These are phyloP conservation scores for Phyllostomus discolor DNA, from an alignment of 2,113 vertebrate species.

Conservation along the genomic window DNA sequence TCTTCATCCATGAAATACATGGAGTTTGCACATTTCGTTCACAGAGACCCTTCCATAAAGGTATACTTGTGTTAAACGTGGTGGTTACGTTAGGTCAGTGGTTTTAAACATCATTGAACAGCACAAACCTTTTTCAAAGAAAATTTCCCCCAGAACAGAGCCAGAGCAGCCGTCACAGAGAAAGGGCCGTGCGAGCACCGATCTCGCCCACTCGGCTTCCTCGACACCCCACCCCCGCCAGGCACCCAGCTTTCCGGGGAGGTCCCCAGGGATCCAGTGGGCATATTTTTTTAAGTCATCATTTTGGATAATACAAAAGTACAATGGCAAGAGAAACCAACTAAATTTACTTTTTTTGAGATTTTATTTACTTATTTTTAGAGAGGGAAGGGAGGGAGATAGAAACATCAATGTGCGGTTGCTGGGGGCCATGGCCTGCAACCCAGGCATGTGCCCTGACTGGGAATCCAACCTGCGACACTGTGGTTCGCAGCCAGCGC, in stretches of 20 bases:
- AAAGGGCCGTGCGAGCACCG: not conserved
- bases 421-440: too few relatives aligned
- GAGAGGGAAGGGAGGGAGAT: too few relatives aligned
- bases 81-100: conserved; percentile 10
- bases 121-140: not conserved
- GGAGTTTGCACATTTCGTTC: not conserved
- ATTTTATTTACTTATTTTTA: too few relatives aligned
- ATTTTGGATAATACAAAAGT: not conserved
- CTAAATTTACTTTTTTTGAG: not conserved
- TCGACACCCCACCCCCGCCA: not conserved
- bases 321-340: not conserved
- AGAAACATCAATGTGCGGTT: too few relatives aligned
- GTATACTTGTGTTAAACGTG: not conserved
- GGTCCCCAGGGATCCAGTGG: not conserved
- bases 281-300: not conserved
- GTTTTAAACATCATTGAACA: conserved; percentile 16
- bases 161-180: not conserved
- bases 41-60: not conserved
- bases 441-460: too few relatives aligned
- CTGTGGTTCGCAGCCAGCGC: too few relatives aligned
- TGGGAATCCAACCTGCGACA: too few relatives aligned
- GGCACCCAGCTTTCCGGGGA: not conserved
- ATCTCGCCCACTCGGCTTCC: not conserved
- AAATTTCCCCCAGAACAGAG: not conserved
- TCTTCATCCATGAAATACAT: not conserved